Evolutionary conservation across 2,113 vertebrate species (phyloP), one percentile per base, ranked within the genome.

Genomic region (Gallinago jamesoni): DNA sequence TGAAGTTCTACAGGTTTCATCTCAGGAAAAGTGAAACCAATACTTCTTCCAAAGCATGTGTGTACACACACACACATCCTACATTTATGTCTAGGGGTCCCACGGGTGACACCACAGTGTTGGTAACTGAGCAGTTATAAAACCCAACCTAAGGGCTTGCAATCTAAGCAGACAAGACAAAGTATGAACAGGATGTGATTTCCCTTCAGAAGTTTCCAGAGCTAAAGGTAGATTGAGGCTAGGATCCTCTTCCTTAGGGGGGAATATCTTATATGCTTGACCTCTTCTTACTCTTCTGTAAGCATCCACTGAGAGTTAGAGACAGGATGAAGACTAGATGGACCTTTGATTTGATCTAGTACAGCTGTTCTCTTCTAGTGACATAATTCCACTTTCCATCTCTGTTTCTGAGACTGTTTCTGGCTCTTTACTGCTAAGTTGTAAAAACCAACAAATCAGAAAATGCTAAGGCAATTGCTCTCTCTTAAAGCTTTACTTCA

Each of bases 31-130:
- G 14, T 21, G 12, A 84, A 92, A 56, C 52, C 48, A 39, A 18
- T 50, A 2, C 23, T 72, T 79, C 17, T 90, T 79, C 41, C 50
- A 52, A 24, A 9, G 4, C 2, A 17, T 12, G 2, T 76, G 28
- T n/a, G 5, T 22, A 9, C 6, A 35, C 21, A 33, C 5, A n/a
- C 3, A 12, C 2, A 4, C 7, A 18, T 7, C 68, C 24, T 50
- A 25, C n/a, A 10, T 7, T 1, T 12, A 43, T 17, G 20, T 47
- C 19, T 50, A 11, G 7, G 35, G 12, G 10, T 59, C 8, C 23
- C 21, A 63, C 4, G 3, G 9, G 27, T 75, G 39, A 18, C n/a
- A 60, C 14, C 30, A 55, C n/a, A 13, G 20, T 39, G 6, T 13
- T 56, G 37, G n/a, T n/a, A 55, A 87, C 12, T 21, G 31, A 55